phyloP scores from a whole-genome alignment of 1,140 invertebrate genomes.

The Drosophila ogumai region DNA sequence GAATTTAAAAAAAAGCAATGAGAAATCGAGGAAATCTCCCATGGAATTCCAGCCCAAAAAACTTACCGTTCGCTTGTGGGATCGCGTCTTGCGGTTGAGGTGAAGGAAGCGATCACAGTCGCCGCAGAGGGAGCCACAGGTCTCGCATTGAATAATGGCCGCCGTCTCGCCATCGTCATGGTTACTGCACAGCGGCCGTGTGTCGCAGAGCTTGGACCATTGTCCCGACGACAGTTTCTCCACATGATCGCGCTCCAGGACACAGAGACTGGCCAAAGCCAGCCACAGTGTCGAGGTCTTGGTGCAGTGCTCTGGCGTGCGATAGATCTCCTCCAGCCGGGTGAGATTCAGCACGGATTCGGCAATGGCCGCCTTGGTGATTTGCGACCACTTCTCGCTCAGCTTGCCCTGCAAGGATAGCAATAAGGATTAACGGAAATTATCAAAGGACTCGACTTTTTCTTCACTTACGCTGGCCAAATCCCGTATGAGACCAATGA shows the following conservation, averaged over 20 bases:
- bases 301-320: conserved; percentile 91
- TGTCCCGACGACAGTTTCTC: conserved; percentile 92
- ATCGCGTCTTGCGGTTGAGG: conserved; percentile 93
- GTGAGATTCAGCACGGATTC: conserved; percentile 95
- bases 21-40: background rate
- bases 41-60: too few species aligned
- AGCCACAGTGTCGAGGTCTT: conserved; percentile 95
- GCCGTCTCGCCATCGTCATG: conserved; percentile 98
- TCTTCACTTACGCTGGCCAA: conserved; percentile 92
- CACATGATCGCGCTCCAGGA: conserved; percentile 95
- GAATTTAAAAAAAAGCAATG: background rate
- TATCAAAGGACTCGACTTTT: background rate
- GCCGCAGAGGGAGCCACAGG: conserved; percentile 96
- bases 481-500: conserved; percentile 94
- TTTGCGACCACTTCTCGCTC: conserved; percentile 93
- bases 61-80: conserved; percentile 92
- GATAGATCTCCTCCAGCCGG: conserved; percentile 90
- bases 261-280: conserved; percentile 95
- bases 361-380: conserved; percentile 96
- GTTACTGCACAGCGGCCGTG: conserved; percentile 92
- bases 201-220: conserved; percentile 86
- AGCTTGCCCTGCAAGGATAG: conserved; percentile 90
- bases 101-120: conserved; percentile 98
- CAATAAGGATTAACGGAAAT: background rate
- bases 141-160: conserved; percentile 96